Evolutionary conservation across 2,888 invertebrate species (phyloP), one percentile per base, ranked within the genome.

Genomic region (Cosmia trapezina): DNA sequence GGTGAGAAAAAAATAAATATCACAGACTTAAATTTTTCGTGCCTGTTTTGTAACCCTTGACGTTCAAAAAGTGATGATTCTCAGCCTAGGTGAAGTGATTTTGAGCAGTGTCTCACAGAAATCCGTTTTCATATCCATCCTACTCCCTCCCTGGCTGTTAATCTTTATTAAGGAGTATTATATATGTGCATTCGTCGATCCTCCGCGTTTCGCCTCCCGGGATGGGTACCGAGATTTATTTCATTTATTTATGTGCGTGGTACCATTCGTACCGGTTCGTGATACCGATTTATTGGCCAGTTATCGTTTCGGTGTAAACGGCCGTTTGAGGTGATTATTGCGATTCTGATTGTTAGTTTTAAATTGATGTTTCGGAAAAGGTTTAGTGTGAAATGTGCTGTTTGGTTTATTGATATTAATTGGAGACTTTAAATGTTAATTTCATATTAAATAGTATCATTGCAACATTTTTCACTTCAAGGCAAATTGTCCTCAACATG

Each of bases 131-230:
- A 65, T 78, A 43, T 62, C 2, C 64, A 70, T 22, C 49, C 76
- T 83, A 77, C 37, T 78, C 41, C 76, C 90, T 83, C 90, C 92
- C 92, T 89, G 88, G 88, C 87, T 88, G 91, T 94, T 94, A 93
- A 95, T 94, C 94, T 93, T 94, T 94, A 93, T 94, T 93, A 93
- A 91, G 92, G 94, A 93, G 92, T 83, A 92, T 94, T 93, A 92
- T 91, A 92, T 91, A 91, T 93, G 92, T 89, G 91, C 86, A 91
- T 90, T 89, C 90, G 88, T 90, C 90, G 90, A 83, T 82, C 64
- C 72, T 74, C 64, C 47, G 57, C 74, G 83, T 75, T 76, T 75
- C 74, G 78, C 69, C 78, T 67, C 78, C 63, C 65, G 77, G 87
- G 80, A 91, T 92, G 90, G 86, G 90, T 88, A 91, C 70, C 91